These are phyloP conservation scores for Echinometra lucunter DNA, from an alignment of 53 echinoderm and acorn worm species.

Conservation along the genomic window DNA sequence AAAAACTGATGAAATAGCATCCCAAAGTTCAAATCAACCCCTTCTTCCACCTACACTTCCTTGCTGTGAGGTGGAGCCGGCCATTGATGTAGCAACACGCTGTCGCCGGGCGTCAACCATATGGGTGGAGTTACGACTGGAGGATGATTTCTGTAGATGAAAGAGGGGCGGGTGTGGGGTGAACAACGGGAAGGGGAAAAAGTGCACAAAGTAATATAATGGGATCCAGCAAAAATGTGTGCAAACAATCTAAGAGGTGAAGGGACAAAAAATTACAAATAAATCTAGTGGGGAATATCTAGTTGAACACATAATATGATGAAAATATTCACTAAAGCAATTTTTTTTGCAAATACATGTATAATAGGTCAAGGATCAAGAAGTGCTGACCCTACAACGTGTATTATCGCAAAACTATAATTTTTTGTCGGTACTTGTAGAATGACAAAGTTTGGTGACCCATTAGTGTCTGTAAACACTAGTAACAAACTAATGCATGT, in stretches of 20 bases:
- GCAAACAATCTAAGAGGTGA: not conserved
- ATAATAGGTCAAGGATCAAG: not conserved
- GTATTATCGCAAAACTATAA: not conserved
- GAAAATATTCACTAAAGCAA: not conserved
- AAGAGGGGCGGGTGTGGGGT: not conserved
- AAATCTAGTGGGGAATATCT: not conserved
- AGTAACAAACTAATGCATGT: not conserved
- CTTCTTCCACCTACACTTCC: constrained; percentile 63
- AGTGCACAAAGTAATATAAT: not conserved
- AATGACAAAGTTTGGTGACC: not conserved
- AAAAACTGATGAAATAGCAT: not conserved
- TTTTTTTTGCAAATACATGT: not conserved
- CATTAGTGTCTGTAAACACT: not conserved
- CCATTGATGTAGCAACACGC: constrained; percentile 69
- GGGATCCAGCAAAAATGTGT: constrained; percentile 12
- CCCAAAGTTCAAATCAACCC: not conserved
- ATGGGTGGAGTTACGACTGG: constrained; percentile 68
- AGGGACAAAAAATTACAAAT: not conserved
- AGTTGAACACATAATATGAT: not conserved
- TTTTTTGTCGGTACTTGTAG: not conserved
- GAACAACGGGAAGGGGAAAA: not conserved
- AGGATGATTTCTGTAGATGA: constrained; percentile 64
- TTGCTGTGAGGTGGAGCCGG: constrained; percentile 65
- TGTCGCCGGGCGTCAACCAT: constrained; percentile 69
- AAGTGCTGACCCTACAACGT: not conserved